These are phyloP conservation scores for Scytalopus superciliaris DNA, from an alignment of 2,113 vertebrate species.

Conservation along the genomic window DNA sequence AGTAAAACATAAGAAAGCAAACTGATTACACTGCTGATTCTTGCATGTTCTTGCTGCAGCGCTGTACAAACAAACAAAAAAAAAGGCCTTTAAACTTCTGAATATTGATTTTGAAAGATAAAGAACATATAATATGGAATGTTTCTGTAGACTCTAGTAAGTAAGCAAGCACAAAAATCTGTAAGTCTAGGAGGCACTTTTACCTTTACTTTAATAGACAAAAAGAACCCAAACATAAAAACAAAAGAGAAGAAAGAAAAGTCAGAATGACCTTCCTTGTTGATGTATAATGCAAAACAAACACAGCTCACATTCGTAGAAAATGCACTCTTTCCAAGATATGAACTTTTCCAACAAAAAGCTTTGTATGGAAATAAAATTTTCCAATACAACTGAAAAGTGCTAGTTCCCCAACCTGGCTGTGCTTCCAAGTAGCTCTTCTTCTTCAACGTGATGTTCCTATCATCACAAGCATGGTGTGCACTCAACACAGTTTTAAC, in stretches of 20 bases:
- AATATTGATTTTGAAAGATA: background rate
- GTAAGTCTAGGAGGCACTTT: background rate
- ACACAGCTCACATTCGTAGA: background rate
- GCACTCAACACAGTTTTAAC: background rate
- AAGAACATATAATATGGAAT: background rate
- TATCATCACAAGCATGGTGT: accelerated
- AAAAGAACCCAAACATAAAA: background rate
- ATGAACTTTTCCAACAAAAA: background rate
- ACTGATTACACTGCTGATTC: background rate
- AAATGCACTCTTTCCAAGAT: background rate
- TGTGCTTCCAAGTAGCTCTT: background rate
- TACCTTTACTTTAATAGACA: background rate
- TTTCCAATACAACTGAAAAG: background rate
- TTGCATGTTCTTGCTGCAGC: background rate
- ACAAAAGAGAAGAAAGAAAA: background rate
- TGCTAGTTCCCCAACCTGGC: background rate
- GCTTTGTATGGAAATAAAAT: background rate
- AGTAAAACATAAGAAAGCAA: background rate
- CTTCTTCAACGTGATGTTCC: background rate
- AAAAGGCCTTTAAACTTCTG: background rate
- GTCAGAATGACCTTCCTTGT: background rate
- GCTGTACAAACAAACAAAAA: background rate
- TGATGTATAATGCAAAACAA: background rate
- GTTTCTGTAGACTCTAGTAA: background rate
- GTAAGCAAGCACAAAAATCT: background rate